These are phyloP conservation scores for Cladopsammia gracilis DNA, from an alignment of 64 coral and sea anemone species.

Conservation along the genomic window DNA sequence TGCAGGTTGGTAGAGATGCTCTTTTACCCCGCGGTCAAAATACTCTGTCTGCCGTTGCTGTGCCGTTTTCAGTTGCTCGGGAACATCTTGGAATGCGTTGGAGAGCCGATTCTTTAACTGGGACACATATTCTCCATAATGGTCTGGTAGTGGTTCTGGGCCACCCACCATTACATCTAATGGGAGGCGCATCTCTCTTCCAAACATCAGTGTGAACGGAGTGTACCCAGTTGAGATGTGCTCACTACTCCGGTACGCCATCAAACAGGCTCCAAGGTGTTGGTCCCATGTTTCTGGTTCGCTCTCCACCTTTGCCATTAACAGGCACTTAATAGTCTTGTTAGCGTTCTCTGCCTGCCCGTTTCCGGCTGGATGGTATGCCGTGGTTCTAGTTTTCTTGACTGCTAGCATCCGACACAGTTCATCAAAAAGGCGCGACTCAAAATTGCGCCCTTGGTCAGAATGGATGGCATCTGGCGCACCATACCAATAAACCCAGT, in stretches of 20 bases:
- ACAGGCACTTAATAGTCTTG: slow-evolving; percentile 36
- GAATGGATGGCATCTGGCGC: slow-evolving; percentile 22
- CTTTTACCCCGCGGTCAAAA: slow-evolving; percentile 47
- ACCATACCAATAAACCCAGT: slow-evolving; percentile 40
- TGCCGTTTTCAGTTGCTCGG: slow-evolving; percentile 40
- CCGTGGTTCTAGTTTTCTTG: slow-evolving; percentile 44
- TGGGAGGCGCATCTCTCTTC: slow-evolving; percentile 38
- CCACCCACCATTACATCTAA: slow-evolving; percentile 52
- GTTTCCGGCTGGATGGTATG: not conserved
- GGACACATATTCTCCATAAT: slow-evolving; percentile 57
- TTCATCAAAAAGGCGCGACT: slow-evolving; percentile 38
- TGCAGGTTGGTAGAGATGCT: slow-evolving; percentile 15
- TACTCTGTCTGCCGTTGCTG: slow-evolving; percentile 57
- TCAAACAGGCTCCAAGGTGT: slow-evolving; percentile 33
- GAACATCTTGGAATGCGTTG: slow-evolving; percentile 53
- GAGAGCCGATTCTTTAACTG: slow-evolving; percentile 44
- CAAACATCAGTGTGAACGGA: slow-evolving; percentile 37
- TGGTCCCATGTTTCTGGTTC: slow-evolving; percentile 8
- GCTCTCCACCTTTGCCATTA: slow-evolving; percentile 26
- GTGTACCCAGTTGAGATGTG: slow-evolving; percentile 40
- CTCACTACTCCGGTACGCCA: slow-evolving; percentile 52
- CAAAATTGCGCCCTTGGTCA: slow-evolving; percentile 66
- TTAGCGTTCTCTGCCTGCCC: slow-evolving; percentile 28
- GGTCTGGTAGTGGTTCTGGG: slow-evolving; percentile 24
- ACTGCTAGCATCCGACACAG: slow-evolving; percentile 28